A percentile compares a stretch with the other conserved stretches of the same genome.
These are phyloP conservation scores for Linurgus olivaceus DNA, from an alignment of 2,797 vertebrate species.

Conservation along the genomic window DNA sequence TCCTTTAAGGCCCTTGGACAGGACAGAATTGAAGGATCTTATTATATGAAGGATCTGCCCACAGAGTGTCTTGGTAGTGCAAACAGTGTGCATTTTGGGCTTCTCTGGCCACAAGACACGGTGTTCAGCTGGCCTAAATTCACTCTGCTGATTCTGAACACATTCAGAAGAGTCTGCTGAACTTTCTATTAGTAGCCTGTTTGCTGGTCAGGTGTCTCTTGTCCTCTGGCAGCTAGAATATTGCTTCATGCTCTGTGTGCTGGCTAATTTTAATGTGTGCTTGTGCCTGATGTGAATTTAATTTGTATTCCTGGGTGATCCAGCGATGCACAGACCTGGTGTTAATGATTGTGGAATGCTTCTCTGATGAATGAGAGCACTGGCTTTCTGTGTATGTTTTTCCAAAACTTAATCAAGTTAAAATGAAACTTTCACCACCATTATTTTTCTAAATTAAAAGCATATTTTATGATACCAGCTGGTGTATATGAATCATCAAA, in stretches of 20 bases:
- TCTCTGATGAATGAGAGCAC: background rate
- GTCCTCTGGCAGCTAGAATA: background rate
- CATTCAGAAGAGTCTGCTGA: background rate
- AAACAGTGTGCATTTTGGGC: background rate
- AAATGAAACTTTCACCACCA: background rate
- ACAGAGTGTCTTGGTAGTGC: background rate
- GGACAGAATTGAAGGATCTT: background rate
- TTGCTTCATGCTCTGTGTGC: background rate
- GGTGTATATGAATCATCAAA: background rate
- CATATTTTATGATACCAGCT: background rate
- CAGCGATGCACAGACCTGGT: rapidly evolving
- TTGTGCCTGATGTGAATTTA: background rate
- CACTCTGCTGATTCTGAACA: background rate
- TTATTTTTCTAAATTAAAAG: constrained; percentile 17
- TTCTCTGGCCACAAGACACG: background rate
- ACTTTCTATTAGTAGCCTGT: background rate
- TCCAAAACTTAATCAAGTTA: background rate
- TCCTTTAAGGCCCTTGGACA: background rate
- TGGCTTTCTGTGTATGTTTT: background rate
- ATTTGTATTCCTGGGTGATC: background rate
- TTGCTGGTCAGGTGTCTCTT: background rate
- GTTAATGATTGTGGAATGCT: background rate
- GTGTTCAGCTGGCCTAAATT: background rate
- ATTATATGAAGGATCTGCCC: background rate
- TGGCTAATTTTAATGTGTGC: background rate